Evolutionary conservation across 2,888 invertebrate species (phyloP).

Genomic region (Heliconius sara): DNA sequence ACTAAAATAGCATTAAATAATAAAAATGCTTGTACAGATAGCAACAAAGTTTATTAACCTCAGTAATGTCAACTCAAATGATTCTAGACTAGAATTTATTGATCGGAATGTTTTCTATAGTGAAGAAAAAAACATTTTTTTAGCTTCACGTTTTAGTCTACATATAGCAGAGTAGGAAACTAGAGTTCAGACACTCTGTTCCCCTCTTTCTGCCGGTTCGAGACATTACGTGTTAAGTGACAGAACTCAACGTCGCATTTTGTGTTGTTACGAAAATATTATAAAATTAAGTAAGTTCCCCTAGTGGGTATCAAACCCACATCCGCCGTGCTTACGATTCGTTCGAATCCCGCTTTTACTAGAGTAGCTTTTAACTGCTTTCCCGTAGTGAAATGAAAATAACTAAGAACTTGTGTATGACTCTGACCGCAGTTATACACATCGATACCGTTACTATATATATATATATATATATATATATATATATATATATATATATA

Average conservation of each 20-base stretch:
- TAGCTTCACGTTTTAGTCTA: neutral
- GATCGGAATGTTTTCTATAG: neutral
- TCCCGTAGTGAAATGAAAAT: too few relatives aligned
- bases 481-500: too few relatives aligned
- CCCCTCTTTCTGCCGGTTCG: neutral
- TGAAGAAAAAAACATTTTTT: neutral
- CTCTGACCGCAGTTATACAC: too few relatives aligned
- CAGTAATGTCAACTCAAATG: neutral
- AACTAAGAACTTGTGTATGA: too few relatives aligned
- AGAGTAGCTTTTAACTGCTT: too few relatives aligned
- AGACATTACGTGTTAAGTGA: neutral
- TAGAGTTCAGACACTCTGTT: neutral
- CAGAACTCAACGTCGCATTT: neutral
- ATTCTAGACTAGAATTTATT: conserved; percentile 18
- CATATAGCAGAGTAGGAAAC: neutral
- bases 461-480: too few relatives aligned
- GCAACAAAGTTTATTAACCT: conserved; percentile 1
- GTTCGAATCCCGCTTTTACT: too few relatives aligned
- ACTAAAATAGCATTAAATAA: neutral
- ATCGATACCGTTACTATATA: too few relatives aligned
- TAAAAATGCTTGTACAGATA: conserved; percentile 3
- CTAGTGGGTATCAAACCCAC: too few relatives aligned
- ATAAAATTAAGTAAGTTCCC: too few relatives aligned
- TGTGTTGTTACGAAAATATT: neutral
- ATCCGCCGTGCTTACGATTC: too few relatives aligned